Percentiles rank a stretch among this genome's conserved stretches.
These are phyloP conservation scores for Tuta absoluta DNA, from an alignment of 2,888 invertebrate species.

Conservation along the genomic window DNA sequence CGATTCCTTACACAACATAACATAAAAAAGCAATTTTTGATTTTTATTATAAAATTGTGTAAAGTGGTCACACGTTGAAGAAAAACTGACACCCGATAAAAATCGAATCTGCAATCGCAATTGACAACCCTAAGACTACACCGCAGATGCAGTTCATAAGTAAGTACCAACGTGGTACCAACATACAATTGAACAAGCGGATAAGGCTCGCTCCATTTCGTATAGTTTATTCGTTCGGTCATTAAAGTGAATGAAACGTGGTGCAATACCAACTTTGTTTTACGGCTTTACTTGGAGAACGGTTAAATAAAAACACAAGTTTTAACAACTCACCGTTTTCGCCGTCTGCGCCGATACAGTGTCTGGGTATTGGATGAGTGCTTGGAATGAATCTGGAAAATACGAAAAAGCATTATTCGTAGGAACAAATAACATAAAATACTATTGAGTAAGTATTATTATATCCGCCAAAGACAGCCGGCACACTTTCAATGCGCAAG, in stretches of 20 bases:
- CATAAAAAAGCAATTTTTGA: no score
- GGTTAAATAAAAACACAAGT: conserved; percentile 73
- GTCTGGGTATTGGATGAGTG: conserved; percentile 99
- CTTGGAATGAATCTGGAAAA: conserved; percentile 96
- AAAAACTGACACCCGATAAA: no score
- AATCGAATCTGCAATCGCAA: not conserved
- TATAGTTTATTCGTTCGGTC: conserved; percentile 63
- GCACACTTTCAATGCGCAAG: no score
- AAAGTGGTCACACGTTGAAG: no score
- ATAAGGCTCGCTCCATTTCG: conserved; percentile 56
- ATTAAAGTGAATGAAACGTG: conserved; percentile 76
- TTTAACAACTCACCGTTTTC: conserved; percentile 88
- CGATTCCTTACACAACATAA: no score
- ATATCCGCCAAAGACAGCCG: no score
- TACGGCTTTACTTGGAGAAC: conserved; percentile 70
- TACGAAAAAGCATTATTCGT: conserved; percentile 41
- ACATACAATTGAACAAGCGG: conserved; percentile 47
- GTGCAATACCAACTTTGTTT: conserved; percentile 74
- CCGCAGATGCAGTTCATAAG: conserved; percentile 10
- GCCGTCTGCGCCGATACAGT: conserved; percentile 98
- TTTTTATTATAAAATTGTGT: no score
- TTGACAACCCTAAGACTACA: not conserved
- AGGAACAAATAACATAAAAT: not conserved
- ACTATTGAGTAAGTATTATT: not conserved
- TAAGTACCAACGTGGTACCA: no score